A percentile compares a stretch with the other conserved stretches of the same genome.
These are phyloP conservation scores for Notothenia coriiceps DNA, from an alignment of 2,113 vertebrate genomes.

Conservation along the genomic window DNA sequence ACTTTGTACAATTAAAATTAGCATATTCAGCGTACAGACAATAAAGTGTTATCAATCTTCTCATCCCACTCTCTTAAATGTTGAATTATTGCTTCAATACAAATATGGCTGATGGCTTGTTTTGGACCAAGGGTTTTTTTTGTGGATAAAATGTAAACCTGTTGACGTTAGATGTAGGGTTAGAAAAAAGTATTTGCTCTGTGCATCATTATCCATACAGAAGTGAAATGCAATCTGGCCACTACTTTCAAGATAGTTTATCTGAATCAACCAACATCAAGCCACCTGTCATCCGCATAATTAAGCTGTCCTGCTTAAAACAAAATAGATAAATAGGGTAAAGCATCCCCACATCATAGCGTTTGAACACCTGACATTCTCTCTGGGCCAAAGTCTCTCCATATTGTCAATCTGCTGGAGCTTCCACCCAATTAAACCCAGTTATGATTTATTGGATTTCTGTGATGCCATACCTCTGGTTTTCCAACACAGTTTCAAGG, in stretches of 20 bases:
- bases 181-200: background rate
- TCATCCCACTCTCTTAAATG: background rate
- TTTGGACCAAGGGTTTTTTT: background rate
- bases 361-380: background rate
- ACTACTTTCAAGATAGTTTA: background rate
- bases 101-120: background rate
- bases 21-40: background rate
- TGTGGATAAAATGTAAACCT: background rate
- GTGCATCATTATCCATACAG: background rate
- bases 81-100: background rate
- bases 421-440: background rate
- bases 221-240: background rate
- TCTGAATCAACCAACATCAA: background rate
- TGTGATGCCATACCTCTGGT: constrained; percentile 13
- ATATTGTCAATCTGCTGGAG: constrained; percentile 17
- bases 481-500: constrained; percentile 13
- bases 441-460: constrained; percentile 18
- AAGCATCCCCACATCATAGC: background rate
- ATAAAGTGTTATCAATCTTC: background rate
- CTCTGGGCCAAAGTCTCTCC: background rate
- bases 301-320: constrained; percentile 12
- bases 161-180: background rate
- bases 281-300: background rate
- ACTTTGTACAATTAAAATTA: background rate
- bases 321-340: background rate